Conservation (phyloP, 1,140 invertebrate species). For the Linepithema humile region DNA sequence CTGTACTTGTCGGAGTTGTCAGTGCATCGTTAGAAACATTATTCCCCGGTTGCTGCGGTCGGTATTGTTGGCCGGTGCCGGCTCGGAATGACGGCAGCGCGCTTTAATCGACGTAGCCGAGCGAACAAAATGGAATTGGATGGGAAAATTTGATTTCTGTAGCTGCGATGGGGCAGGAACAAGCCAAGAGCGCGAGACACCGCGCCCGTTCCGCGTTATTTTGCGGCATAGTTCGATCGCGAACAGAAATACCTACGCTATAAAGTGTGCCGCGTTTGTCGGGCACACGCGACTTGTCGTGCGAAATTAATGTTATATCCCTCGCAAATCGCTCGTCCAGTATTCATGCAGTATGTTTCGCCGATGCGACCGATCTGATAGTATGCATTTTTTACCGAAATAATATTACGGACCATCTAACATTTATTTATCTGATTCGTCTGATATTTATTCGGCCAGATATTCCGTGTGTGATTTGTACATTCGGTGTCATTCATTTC, state of each 20-base stretch:
- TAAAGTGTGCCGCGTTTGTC: not conserved
- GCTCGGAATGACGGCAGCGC: slow-evolving; percentile 1
- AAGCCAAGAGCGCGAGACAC: not conserved
- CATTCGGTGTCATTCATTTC: slow-evolving; percentile 5
- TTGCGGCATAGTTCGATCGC: not conserved
- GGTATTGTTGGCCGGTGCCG: slow-evolving; percentile 3
- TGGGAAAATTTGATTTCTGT: slow-evolving; percentile 47
- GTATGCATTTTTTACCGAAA: slow-evolving; percentile 13
- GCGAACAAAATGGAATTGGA: slow-evolving; percentile 51
- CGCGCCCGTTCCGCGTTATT: slow-evolving; percentile 9
- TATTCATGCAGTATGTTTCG: not conserved
- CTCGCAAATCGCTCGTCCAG: not conserved
- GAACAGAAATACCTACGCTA: not conserved
- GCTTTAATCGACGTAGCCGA: slow-evolving; percentile 42
- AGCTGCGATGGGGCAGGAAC: not conserved
- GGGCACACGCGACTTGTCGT: not conserved
- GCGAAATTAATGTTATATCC: slow-evolving; percentile 10
- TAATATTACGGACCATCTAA: not conserved
- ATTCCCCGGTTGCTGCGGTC: slow-evolving; percentile 14
- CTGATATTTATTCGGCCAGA: slow-evolving; percentile 13
- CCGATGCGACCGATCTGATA: too few species aligned
- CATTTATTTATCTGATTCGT: not conserved
- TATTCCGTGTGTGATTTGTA: not conserved
- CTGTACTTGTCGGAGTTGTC: slow-evolving; percentile 15
- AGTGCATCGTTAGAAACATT: slow-evolving; percentile 10